phyloP scores from a whole-genome alignment of 2,797 vertebrate genomes.

The Sphenopsis melanotis region DNA sequence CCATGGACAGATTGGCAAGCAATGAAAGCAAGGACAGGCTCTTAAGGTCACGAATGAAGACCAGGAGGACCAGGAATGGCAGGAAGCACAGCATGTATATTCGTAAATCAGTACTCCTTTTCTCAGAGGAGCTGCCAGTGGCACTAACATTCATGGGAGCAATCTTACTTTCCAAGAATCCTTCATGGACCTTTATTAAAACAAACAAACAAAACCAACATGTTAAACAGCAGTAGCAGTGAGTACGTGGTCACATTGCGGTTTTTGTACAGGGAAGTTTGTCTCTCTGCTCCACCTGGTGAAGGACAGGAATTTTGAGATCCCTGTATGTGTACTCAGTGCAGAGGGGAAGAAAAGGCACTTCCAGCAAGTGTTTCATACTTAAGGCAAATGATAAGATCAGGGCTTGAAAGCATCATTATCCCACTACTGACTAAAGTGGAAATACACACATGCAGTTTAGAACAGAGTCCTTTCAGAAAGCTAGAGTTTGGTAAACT shows the following conservation, averaged over 20 bases:
- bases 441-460: not conserved
- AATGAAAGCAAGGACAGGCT: constrained; percentile 80
- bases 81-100: constrained; percentile 86
- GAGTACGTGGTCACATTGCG: fast-evolving
- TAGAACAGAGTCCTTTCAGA: not conserved
- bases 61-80: constrained; percentile 81
- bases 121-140: constrained; percentile 21
- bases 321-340: fast-evolving
- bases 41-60: constrained; percentile 84
- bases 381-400: not conserved
- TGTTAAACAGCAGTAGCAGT: not conserved
- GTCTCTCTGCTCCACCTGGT: not conserved
- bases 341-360: not conserved
- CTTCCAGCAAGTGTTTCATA: not conserved
- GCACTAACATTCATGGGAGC: constrained; percentile 37
- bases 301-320: not conserved
- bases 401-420: not conserved
- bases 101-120: constrained; percentile 75
- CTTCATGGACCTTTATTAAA: constrained; percentile 67
- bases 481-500: not conserved
- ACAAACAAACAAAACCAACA: not conserved
- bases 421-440: not conserved
- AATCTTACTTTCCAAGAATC: constrained; percentile 65
- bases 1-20: constrained; percentile 86
- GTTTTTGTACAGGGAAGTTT: not conserved